phyloP scores from a whole-genome alignment of 2,888 invertebrate genomes.

The Platycnemis pennipes region DNA sequence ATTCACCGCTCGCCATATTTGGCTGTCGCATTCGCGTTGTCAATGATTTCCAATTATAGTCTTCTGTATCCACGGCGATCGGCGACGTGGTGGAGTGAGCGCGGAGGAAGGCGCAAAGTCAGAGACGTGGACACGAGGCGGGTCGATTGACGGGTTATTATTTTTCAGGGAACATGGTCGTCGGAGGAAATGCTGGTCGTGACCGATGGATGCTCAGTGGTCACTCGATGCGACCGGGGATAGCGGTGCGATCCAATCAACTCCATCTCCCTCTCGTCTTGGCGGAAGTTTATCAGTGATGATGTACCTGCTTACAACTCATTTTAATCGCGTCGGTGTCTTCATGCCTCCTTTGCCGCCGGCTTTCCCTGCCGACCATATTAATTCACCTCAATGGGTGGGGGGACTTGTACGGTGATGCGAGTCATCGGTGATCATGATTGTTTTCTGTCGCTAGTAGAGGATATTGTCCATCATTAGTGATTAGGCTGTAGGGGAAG shows the following conservation, averaged over 20 bases:
- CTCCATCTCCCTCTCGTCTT: background rate
- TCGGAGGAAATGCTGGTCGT: background rate
- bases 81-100: background rate
- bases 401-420: background rate
- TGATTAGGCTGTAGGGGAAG: background rate
- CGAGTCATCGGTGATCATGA: background rate
- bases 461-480: background rate
- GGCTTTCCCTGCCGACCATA: background rate
- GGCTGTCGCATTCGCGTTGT: conserved; percentile 42
- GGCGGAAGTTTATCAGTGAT: background rate
- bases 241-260: background rate
- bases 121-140: background rate
- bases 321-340: background rate
- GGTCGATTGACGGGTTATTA: background rate
- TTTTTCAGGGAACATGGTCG: background rate
- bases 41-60: conserved; percentile 63
- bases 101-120: background rate
- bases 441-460: background rate
- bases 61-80: background rate
- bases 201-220: background rate
- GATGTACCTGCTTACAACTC: background rate
- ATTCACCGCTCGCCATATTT: conserved; percentile 42
- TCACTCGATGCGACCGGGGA: background rate
- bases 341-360: background rate
- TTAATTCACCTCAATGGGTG: background rate